Percentiles rank a stretch among this genome's conserved stretches.
Evolutionary conservation across 2,113 vertebrate species (phyloP).

Genomic region (Tenrec ecaudatus): DNA sequence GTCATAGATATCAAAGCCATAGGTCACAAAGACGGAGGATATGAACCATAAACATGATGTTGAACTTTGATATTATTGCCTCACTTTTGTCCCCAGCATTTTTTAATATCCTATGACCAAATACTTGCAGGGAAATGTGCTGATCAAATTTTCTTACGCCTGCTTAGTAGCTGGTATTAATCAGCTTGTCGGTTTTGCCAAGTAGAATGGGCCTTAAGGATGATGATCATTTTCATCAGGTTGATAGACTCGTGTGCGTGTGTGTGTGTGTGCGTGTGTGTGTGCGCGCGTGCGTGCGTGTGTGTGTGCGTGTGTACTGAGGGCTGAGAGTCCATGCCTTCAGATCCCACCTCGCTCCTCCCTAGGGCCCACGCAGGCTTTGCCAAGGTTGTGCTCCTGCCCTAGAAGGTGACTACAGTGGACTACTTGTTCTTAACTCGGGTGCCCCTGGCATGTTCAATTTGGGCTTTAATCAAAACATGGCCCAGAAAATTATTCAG

Average conservation of each 20-base stretch:
- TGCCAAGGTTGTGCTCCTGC: not conserved
- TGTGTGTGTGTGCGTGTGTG: not conserved
- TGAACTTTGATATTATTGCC: not conserved
- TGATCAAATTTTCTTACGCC: not conserved
- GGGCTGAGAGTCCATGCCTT: not conserved
- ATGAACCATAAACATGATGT: not conserved
- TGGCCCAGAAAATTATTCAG: not conserved
- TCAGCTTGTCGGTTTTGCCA: not conserved
- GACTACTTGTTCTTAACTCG: not conserved
- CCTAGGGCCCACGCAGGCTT: fast-evolving
- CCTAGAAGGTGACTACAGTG: not conserved
- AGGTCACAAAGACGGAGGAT: no score
- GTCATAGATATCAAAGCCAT: no score
- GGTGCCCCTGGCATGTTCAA: not conserved
- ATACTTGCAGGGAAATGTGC: not conserved
- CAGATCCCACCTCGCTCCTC: not conserved
- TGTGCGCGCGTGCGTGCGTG: not conserved
- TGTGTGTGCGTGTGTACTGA: not conserved
- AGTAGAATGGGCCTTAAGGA: not conserved
- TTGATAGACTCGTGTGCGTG: not conserved
- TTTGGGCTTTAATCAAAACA: not conserved
- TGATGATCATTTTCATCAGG: not conserved
- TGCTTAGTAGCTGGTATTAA: not conserved
- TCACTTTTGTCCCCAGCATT: no score
- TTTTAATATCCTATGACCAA: no score